Percentiles rank a stretch among this genome's conserved stretches.
These are phyloP conservation scores for Solenopsis fugax DNA, from an alignment of 1,140 invertebrate species.

Conservation along the genomic window DNA sequence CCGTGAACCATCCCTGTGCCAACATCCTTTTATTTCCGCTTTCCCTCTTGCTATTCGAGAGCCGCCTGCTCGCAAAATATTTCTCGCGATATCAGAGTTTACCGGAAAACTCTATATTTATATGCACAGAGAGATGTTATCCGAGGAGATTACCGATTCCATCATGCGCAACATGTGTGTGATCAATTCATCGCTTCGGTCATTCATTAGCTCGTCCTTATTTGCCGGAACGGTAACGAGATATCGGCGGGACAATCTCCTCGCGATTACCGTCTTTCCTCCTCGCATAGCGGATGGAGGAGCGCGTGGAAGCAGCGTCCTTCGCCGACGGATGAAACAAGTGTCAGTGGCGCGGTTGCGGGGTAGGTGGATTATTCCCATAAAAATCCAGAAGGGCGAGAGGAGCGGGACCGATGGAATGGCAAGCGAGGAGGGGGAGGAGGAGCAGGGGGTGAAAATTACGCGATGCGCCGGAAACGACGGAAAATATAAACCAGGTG, in stretches of 20 bases:
- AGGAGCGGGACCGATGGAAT: slow-evolving; percentile 22
- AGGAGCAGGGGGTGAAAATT: slow-evolving; percentile 54
- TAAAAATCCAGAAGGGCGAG: slow-evolving; percentile 65
- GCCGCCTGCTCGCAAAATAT: slow-evolving; percentile 16
- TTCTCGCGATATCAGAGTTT: slow-evolving; percentile 16
- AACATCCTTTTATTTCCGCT: not conserved
- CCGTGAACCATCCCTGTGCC: not conserved
- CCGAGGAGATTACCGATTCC: not conserved
- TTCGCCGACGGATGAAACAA: slow-evolving; percentile 70
- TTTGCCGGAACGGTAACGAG: not conserved
- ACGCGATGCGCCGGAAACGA: slow-evolving; percentile 76
- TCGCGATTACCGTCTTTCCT: slow-evolving; percentile 14
- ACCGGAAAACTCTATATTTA: slow-evolving; percentile 2
- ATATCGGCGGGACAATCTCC: not conserved
- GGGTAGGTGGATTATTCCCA: slow-evolving; percentile 68
- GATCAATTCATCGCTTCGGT: not conserved
- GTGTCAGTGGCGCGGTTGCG: slow-evolving; percentile 64
- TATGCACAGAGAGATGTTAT: not conserved
- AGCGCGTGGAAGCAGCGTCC: slow-evolving; percentile 58
- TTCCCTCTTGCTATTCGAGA: not conserved
- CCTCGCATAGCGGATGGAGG: slow-evolving; percentile 23
- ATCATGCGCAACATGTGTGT: not conserved
- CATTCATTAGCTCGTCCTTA: not conserved
- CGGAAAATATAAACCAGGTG: slow-evolving; percentile 77
- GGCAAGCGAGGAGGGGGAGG: not conserved